Conservation (phyloP, 2,113 vertebrate genomes). For the Malaclemys terrapin region DNA sequence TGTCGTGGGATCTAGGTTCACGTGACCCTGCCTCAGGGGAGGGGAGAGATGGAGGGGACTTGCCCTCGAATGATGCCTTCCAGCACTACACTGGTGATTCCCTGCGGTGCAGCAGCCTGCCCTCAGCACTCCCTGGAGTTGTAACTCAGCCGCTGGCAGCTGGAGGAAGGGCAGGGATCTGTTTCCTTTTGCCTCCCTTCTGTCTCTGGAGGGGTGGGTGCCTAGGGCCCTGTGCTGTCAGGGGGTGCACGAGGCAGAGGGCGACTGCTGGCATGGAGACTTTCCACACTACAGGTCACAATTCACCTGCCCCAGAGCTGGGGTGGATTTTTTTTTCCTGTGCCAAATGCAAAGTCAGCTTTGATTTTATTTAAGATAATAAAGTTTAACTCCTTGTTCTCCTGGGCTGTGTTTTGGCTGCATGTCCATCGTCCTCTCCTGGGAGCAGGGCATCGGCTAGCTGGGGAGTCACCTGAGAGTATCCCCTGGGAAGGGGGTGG, state of each 20-base stretch:
- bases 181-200: background rate
- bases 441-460: no score
- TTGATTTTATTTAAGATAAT: conserved; percentile 26
- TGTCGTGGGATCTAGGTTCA: background rate
- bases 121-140: background rate
- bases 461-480: background rate
- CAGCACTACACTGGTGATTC: background rate
- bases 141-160: background rate
- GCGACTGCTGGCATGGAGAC: background rate
- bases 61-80: fast-evolving
- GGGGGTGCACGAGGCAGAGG: background rate
- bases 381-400: background rate
- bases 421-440: no score
- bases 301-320: background rate
- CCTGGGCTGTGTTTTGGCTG: background rate
- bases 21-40: no score
- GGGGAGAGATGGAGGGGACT: background rate
- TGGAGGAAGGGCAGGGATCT: background rate
- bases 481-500: background rate
- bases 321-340: background rate
- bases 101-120: background rate
- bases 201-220: no score
- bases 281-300: background rate
- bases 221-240: background rate
- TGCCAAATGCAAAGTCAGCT: background rate